Base-by-base conservation (phyloP, 2,888 invertebrate genomes). In the Globia sparganii region DNA sequence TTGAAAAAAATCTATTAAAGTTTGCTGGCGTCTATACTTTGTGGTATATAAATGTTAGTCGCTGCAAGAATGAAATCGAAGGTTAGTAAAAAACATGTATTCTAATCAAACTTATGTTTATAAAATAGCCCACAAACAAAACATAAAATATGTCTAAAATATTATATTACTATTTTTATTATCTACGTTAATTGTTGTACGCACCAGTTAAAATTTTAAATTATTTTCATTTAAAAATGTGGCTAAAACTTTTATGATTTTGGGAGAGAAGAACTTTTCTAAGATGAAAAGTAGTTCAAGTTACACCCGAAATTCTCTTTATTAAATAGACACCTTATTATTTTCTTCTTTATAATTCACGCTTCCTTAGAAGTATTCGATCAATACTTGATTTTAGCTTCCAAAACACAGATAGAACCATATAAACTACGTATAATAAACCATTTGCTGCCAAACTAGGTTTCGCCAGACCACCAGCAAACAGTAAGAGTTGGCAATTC, bases 401-500 rank as follows among this genome's bases (percentile, higher is more conserved):
- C n/a, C 25, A 56, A 77, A 69, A 77, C 31, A 75, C 53, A 62
- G 69, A 67, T 64, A 69, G 56, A 13, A 28, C 8, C 18, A 18
- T 61, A 69, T 58, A 66, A 85, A 83, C 82, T 75, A 59, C 74
- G 37, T 76, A 67, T 75, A 81, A 77, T 84, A 86, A 77, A 85
- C 81, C 43, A 77, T 66, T 18, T 58, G 18, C 37, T 80, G 73
- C 80, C 78, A 77, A 81, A 87, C 83, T 74, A 72, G 84, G 81
- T 87, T 83, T 77, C 67, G 69, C 84, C 78, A 85, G 68, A 68
- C 68, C 68, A 84, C 89, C 86, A 88, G 89, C 90, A 91, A 90
- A 91, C 90, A 90, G 91, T 90, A 89, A 93, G 85, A 83, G 78
- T 81, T 74, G 76, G 81, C 83, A 87, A 88, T 87, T 88, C 77